These are phyloP conservation scores for Muscina levida DNA, from an alignment of 2,888 invertebrate species.

Conservation along the genomic window DNA sequence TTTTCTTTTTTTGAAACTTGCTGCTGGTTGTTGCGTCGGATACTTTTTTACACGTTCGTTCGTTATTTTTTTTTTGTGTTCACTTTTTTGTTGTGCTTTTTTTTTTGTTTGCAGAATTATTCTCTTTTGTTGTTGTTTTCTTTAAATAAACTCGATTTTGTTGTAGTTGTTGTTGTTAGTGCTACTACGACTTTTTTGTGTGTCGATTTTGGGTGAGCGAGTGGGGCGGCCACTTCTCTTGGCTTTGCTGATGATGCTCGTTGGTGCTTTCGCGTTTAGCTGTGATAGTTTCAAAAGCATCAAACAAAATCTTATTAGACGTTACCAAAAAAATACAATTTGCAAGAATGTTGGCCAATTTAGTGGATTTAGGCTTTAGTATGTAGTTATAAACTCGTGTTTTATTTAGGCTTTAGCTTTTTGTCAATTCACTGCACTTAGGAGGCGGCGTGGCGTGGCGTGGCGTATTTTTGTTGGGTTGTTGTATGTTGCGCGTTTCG, in stretches of 20 bases:
- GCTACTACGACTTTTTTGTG: too few relatives aligned
- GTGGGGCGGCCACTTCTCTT: conserved; percentile 45
- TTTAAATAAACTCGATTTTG: conserved; percentile 64
- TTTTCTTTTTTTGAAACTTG: too few relatives aligned
- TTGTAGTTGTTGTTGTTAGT: conserved; percentile 21
- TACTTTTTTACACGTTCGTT: conserved; percentile 53
- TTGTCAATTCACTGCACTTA: conserved; percentile 41
- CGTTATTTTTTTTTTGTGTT: conserved; percentile 31
- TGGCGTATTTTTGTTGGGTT: conserved; percentile 26
- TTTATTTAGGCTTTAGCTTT: conserved; percentile 4
- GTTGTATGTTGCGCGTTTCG: conserved; percentile 74
- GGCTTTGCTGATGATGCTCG: conserved; percentile 37
- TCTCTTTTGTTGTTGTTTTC: conserved; percentile 52
- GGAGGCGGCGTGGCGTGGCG: conserved; percentile 23
- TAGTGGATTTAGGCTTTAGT: conserved; percentile 4
- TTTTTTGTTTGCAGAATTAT: conserved; percentile 54
- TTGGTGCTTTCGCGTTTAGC: conserved; percentile 37
- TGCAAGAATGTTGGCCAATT: conserved; percentile 15
- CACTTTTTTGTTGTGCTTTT: conserved; percentile 16
- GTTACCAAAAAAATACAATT: conserved; percentile 30
- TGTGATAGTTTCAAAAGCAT: conserved; percentile 6
- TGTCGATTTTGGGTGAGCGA: too few relatives aligned
- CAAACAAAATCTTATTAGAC: conserved; percentile 6
- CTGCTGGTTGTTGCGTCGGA: conserved; percentile 40
- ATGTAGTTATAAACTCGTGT: neutral